Base-by-base conservation (phyloP, 2,113 vertebrate species). In the Hippoglossus stenolepis region DNA sequence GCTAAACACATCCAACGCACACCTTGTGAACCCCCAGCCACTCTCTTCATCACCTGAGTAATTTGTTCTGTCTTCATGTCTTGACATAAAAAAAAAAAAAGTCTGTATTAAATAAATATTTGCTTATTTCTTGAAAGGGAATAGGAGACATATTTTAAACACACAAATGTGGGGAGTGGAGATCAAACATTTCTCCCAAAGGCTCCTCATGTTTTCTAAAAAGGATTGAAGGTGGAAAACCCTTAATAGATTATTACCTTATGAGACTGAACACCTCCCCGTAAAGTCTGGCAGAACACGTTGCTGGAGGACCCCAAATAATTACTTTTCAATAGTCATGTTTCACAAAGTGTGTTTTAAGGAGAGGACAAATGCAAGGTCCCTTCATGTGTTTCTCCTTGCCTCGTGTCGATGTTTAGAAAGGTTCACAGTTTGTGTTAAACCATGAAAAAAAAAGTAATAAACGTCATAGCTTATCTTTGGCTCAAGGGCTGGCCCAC, bases 151-250 rank as follows among this genome's bases (percentile, higher is more conserved):
- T 35, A 47, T 63, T 67, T 56, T 17, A 67, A 61, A 56, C 8
- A 31, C 5, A 21, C 2, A 2, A 4, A 58, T 26, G 38, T 24
- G 68, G 3, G 5, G 35, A 45, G 28, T 31, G 4, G 28, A 58
- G 49, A 69, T 57, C 13, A 75, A 60, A 35, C 4, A 43, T 70
- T 51, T 57, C 14, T 20, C 20, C 11, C 0, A 2, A 18, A 49
- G 70, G 6, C n/a, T 43, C 12, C 26, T 53, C 59, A 13, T 65
- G 13, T 60, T 72, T 66, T 54, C 26, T 15, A 13, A 72, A 60
- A 40, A 17, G 2, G 2, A 28, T 17, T 63, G 28, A 59, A 15
- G 23, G 60, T 26, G 11, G 51, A 0, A 6, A 17, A 53, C 43
- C 5, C 15, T 5, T 51, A 20, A 63, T 59, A 14, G 24, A 49